Conservation (phyloP, 2,797 vertebrate species). For the Sebastes minor region DNA sequence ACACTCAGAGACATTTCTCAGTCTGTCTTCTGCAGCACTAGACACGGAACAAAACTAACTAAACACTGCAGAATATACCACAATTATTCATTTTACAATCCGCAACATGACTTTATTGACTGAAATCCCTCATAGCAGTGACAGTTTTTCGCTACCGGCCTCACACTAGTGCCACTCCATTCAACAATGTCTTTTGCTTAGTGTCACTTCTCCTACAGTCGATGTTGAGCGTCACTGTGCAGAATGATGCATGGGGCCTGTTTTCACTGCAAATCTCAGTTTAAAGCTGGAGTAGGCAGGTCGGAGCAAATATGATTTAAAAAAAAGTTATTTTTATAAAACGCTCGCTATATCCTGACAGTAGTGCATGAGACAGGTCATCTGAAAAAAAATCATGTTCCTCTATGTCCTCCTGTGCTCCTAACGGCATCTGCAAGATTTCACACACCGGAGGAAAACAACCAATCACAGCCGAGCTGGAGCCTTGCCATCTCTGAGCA, state of each 20-base stretch:
- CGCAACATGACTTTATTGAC: constrained; percentile 12
- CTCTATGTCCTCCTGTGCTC: too few species aligned
- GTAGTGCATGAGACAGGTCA: too few species aligned
- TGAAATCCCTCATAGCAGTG: background rate
- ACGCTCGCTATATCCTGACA: too few species aligned
- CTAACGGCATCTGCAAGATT: too few species aligned
- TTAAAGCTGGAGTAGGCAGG: background rate
- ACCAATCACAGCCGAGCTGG: too few species aligned
- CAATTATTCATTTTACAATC: constrained; percentile 31
- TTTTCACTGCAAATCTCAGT: background rate
- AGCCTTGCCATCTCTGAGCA: too few species aligned
- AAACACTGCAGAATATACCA: constrained; percentile 36
- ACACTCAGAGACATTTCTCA: constrained; percentile 58
- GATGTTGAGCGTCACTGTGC: background rate
- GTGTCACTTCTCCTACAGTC: background rate
- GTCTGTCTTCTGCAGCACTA: constrained; percentile 39
- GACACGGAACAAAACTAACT: constrained; percentile 40
- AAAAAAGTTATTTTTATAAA: too few species aligned
- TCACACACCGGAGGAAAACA: too few species aligned
- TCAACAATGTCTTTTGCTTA: background rate
- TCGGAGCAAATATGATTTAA: too few species aligned
- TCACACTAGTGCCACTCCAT: background rate
- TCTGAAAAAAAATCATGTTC: too few species aligned
- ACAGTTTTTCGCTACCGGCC: background rate
- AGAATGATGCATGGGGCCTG: background rate